Evolutionary conservation across 2,113 vertebrate genomes (phyloP).

Genomic region (Ascaphus truei): DNA sequence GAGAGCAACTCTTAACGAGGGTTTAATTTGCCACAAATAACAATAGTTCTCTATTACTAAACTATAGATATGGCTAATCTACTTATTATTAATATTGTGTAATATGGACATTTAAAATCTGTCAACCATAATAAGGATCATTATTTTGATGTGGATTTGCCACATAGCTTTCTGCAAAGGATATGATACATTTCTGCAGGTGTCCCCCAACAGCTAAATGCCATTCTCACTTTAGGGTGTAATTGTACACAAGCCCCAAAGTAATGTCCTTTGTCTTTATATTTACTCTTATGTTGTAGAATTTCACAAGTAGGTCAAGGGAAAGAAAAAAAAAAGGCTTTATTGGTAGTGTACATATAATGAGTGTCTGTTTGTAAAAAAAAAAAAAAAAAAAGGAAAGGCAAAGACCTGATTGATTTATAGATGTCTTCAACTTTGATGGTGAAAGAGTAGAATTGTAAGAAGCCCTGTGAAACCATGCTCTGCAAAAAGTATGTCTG

Average conservation of each 20-base stretch:
- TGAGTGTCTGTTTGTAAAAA: constrained; percentile 53
- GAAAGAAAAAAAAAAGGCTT: constrained; percentile 47
- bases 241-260: neutral
- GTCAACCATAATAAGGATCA: no score
- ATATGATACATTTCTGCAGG: no score
- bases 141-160: no score
- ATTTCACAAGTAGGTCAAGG: constrained; percentile 67
- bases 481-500: constrained; percentile 60
- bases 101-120: no score
- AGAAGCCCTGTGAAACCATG: constrained; percentile 61
- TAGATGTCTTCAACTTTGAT: constrained; percentile 55
- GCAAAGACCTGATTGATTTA: constrained; percentile 64
- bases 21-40: constrained; percentile 39
- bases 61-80: constrained; percentile 55
- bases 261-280: constrained; percentile 36
- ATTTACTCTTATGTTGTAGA: constrained; percentile 60
- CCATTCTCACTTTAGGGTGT: neutral
- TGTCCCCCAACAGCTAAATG: no score
- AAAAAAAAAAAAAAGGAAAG: constrained; percentile 66
- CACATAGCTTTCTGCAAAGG: no score
- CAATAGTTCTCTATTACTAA: constrained; percentile 38
- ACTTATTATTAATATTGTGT: constrained; percentile 22
- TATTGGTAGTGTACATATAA: constrained; percentile 52
- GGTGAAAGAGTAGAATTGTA: constrained; percentile 62
- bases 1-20: constrained; percentile 53